Base-by-base conservation (phyloP, 2,888 invertebrate species). In the Cataglyphis livida region DNA sequence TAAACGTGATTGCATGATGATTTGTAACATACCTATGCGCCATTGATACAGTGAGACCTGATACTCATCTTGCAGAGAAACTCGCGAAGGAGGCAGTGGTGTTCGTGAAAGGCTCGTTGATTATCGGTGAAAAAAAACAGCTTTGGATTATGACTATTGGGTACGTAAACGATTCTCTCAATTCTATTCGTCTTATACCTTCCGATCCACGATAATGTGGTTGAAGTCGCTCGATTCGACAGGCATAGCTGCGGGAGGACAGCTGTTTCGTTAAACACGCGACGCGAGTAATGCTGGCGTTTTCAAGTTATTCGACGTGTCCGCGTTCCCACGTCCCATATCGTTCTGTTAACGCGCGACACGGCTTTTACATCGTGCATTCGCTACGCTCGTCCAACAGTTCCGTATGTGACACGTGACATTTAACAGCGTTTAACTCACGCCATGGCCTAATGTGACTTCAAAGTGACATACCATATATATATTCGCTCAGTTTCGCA, bases 61-160 rank as follows among this genome's bases (percentile, higher is more conserved):
- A 21, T 9, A 21, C 35, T 3, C 38, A 15, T 28, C 65, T 15
- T 3, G 41, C 41, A 21, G 3, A 44, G 32, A 35, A 59, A 25
- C 41, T 76, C 61, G 25, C 57, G 71, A 66, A 59, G 62, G n/a
- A 64, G 28, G 44, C 71, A 28, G 75, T 71, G 64, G 28, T 51
- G 59, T n/a, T 71, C 32, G 25, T 15, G 70, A 32, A 61, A 59
- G 73, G 57, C 83, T 85, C 78, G 71, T 84, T 87, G 84, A 85
- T 87, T 83, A 82, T 65, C 90, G 85, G 88, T 85, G 87, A 51
- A 83, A 79, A 79, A 7, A 51, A 59, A 54, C 59, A 75, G 81
- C 83, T 65, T 88, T 89, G 91, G 91, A 91, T 91, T 90, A 91
- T 91, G 90, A 90, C 89, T 79, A 64, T 87, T 75, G 91, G 90